phyloP scores from a whole-genome alignment of 2,797 vertebrate species.

The Danio albolineatus region DNA sequence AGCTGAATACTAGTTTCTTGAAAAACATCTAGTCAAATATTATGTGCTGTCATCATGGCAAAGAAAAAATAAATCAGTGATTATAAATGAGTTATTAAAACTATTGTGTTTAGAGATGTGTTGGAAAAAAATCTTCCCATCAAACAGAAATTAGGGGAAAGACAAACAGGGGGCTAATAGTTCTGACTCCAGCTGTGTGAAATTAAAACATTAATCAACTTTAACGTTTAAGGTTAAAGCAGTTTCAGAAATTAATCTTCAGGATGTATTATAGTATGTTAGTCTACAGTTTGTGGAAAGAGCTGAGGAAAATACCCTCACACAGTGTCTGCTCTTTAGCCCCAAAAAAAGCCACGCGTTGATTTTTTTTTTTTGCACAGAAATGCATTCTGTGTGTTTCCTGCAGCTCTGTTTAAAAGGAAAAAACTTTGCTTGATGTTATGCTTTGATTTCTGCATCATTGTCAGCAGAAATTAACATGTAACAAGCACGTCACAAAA shows the following conservation, averaged over 20 bases:
- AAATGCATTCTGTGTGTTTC: neutral
- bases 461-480: neutral
- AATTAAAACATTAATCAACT: no score
- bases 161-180: no score
- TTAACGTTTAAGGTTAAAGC: slow-evolving; percentile 13
- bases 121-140: no score
- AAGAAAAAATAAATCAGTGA: no score
- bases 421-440: neutral
- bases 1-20: no score
- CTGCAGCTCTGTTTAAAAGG: neutral
- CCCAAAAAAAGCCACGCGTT: slow-evolving; percentile 17
- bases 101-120: no score
- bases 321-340: slow-evolving; percentile 3
- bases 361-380: slow-evolving; percentile 4
- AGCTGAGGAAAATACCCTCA: slow-evolving; percentile 34
- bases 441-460: neutral
- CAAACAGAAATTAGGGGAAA: no score
- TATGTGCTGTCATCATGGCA: no score
- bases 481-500: neutral
- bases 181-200: no score
- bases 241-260: neutral
- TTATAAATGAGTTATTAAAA: no score
- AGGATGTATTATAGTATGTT: no score
- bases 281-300: slow-evolving; percentile 22
- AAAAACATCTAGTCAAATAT: no score